phyloP scores from a whole-genome alignment of 1,140 invertebrate species.

The Tribolium castaneum region DNA sequence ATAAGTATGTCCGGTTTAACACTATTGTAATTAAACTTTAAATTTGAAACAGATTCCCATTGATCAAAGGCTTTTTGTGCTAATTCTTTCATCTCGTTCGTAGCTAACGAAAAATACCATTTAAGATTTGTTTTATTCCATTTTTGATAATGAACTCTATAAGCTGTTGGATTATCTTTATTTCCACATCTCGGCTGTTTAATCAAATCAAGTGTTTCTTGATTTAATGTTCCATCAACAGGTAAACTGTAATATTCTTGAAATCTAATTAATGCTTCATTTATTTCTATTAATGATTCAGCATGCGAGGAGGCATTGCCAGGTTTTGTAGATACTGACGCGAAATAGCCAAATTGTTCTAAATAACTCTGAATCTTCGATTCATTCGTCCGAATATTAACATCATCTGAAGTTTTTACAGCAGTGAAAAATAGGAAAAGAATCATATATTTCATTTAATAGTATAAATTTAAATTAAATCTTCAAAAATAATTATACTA shows the following conservation, averaged over 20 bases:
- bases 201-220: conserved; percentile 3
- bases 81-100: not conserved
- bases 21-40: conserved; percentile 30
- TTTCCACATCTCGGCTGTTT: not conserved
- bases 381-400: too few relatives aligned
- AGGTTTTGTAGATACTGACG: too few relatives aligned
- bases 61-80: too few relatives aligned
- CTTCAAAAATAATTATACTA: conserved; percentile 7
- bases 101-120: not conserved
- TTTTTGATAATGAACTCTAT: too few relatives aligned
- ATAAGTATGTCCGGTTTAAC: not conserved
- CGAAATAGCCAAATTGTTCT: conserved; percentile 38
- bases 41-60: not conserved
- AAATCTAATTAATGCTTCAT: conserved; percentile 12
- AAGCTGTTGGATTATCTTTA: too few relatives aligned
- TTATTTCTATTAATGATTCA: too few relatives aligned
- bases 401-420: conserved; percentile 40
- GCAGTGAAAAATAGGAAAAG: conserved; percentile 38
- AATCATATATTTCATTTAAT: conserved; percentile 32
- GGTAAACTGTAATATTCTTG: conserved; percentile 28
- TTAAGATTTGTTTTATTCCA: not conserved
- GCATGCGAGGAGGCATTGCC: too few relatives aligned
- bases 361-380: too few relatives aligned
- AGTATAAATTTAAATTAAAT: conserved; percentile 27
- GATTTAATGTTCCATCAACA: conserved; percentile 35